These are phyloP conservation scores for Atta colombica DNA, from an alignment of 1,140 invertebrate genomes.

Conservation along the genomic window DNA sequence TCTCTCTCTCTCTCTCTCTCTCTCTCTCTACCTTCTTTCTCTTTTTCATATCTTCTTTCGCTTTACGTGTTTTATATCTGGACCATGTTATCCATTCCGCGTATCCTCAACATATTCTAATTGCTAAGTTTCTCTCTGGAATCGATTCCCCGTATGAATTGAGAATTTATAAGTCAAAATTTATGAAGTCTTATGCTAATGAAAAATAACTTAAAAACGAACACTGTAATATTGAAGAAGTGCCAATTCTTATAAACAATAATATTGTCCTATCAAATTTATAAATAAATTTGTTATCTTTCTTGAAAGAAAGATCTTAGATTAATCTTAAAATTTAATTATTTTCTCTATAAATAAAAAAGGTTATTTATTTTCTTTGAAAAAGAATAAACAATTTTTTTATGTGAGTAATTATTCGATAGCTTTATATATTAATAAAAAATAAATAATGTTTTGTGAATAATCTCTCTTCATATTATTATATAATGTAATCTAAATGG, in stretches of 20 bases:
- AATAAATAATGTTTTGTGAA: not conserved
- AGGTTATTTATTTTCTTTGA: too few species aligned
- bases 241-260: not conserved
- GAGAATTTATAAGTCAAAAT: not conserved
- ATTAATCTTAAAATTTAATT: too few species aligned
- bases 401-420: not conserved
- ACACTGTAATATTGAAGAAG: not conserved
- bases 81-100: conserved; percentile 22
- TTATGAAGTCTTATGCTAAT: not conserved
- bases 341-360: not conserved
- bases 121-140: conserved; percentile 70
- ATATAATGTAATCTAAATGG: not conserved
- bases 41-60: conserved; percentile 19
- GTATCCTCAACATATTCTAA: conserved; percentile 55
- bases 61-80: not conserved
- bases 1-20: not conserved
- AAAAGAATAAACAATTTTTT: too few species aligned
- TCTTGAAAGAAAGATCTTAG: not conserved
- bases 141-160: conserved; percentile 6
- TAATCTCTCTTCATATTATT: not conserved
- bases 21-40: conserved; percentile 52
- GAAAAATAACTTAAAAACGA: not conserved
- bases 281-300: not conserved
- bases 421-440: not conserved
- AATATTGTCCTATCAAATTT: not conserved